A percentile compares a stretch with the other conserved stretches of the same genome.
Evolutionary conservation across 2,888 invertebrate genomes (phyloP).

Genomic region (Hesperia comma): DNA sequence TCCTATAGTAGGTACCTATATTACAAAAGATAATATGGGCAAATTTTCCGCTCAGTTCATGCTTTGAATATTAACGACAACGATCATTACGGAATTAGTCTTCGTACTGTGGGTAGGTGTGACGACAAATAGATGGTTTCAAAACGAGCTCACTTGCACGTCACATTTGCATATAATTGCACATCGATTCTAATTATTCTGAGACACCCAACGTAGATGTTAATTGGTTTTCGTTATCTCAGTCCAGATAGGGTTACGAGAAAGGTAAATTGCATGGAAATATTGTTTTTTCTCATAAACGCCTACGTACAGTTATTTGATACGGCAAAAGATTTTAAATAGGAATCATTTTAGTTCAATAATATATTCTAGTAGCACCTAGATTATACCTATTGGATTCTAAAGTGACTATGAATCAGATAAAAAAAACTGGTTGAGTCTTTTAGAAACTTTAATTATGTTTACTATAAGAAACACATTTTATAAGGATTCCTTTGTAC

Average conservation of each 20-base stretch:
- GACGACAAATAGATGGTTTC: constrained; percentile 67
- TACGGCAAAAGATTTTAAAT: too few species aligned
- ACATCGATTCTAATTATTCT: constrained; percentile 68
- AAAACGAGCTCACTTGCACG: constrained; percentile 66
- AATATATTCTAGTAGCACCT: too few species aligned
- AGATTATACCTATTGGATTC: too few species aligned
- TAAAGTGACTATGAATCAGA: too few species aligned
- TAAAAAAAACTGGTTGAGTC: too few species aligned
- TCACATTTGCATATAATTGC: constrained; percentile 80
- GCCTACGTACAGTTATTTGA: too few species aligned
- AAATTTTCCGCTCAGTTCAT: constrained; percentile 28
- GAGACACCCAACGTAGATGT: constrained; percentile 22
- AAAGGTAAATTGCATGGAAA: neutral
- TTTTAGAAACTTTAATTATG: too few species aligned
- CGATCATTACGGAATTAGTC: constrained; percentile 50
- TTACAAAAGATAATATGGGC: constrained; percentile 7
- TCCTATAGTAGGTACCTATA: neutral
- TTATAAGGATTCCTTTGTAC: too few species aligned
- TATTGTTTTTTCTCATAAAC: neutral
- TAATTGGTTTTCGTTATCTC: constrained; percentile 28
- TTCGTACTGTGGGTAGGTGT: constrained; percentile 60
- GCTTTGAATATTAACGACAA: constrained; percentile 45
- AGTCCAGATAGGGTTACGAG: neutral
- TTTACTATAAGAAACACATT: too few species aligned
- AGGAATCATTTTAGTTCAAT: too few species aligned